Evolutionary conservation across 2,888 invertebrate genomes (phyloP).

Genomic region (Gymnocheta viridis): DNA sequence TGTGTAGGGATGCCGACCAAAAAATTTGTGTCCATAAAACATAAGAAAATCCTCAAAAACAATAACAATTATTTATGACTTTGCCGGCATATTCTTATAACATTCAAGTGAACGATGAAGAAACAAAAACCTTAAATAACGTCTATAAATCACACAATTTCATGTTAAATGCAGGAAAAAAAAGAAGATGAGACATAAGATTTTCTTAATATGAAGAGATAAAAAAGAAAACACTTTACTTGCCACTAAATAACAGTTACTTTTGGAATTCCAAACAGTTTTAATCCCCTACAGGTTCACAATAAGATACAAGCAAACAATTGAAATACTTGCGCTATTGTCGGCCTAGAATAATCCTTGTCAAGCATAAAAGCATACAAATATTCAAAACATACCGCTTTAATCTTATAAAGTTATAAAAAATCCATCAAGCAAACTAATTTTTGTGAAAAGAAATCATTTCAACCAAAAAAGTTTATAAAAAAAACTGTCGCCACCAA

Average conservation of each 20-base stretch:
- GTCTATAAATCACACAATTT: constrained; percentile 66
- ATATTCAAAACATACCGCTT: constrained; percentile 20
- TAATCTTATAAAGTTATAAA: constrained; percentile 14
- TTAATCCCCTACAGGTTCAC: constrained; percentile 47
- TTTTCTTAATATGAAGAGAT: constrained; percentile 59
- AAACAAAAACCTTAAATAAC: constrained; percentile 54
- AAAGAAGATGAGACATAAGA: constrained; percentile 66
- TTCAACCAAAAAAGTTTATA: neutral
- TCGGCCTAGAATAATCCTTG: constrained; percentile 49
- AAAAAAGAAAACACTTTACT: constrained; percentile 49
- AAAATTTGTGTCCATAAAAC: constrained; percentile 6
- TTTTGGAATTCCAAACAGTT: constrained; percentile 11
- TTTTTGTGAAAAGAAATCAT: neutral
- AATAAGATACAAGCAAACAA: constrained; percentile 18
- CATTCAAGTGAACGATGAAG: constrained; percentile 35
- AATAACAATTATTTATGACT: constrained; percentile 79
- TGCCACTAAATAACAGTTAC: constrained; percentile 55
- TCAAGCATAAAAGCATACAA: constrained; percentile 9
- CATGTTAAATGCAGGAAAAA: constrained; percentile 52
- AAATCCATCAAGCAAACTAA: neutral
- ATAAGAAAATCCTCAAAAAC: constrained; percentile 55
- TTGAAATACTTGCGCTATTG: neutral
- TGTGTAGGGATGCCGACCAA: neutral
- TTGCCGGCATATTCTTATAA: constrained; percentile 77
- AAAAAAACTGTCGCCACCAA: constrained; percentile 48